phyloP scores from a whole-genome alignment of 2,888 invertebrate genomes.

The Pardosa pseudoannulata region DNA sequence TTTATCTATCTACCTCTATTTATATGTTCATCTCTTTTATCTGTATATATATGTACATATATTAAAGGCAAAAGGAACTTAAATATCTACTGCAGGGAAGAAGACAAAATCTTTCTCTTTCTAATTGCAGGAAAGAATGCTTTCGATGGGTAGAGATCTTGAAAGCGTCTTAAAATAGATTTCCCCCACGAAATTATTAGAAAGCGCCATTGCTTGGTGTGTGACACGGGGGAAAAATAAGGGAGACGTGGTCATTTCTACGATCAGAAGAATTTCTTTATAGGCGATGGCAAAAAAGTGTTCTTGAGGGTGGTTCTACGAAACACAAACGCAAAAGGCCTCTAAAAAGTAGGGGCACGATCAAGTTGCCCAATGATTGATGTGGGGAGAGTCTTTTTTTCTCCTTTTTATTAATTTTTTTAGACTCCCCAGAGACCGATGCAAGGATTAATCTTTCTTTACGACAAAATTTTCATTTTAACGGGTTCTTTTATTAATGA shows the following conservation, averaged over 20 bases:
- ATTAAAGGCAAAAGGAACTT: too few relatives aligned
- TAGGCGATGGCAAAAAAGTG: neutral
- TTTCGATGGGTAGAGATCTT: too few relatives aligned
- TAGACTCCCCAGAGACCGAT: slow-evolving; percentile 3
- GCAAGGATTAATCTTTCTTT: slow-evolving; percentile 34
- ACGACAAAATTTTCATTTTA: slow-evolving; percentile 34
- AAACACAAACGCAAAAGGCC: neutral
- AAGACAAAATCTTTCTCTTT: too few relatives aligned
- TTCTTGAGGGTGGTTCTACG: neutral
- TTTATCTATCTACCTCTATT: too few relatives aligned
- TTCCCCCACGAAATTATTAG: too few relatives aligned
- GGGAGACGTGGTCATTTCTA: neutral
- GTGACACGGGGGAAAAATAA: neutral
- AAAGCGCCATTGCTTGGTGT: neutral
- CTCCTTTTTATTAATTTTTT: slow-evolving; percentile 37
- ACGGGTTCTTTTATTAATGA: slow-evolving; percentile 38
- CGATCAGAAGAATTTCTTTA: neutral
- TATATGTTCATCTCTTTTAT: too few relatives aligned
- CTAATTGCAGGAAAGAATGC: too few relatives aligned
- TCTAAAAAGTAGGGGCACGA: neutral
- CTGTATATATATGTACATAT: too few relatives aligned
- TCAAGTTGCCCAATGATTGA: neutral
- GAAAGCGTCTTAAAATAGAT: too few relatives aligned
- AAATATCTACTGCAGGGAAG: too few relatives aligned
- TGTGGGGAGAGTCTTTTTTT: neutral